Conservation (phyloP, 2,113 vertebrate genomes). For the Elanus axillaris region DNA sequence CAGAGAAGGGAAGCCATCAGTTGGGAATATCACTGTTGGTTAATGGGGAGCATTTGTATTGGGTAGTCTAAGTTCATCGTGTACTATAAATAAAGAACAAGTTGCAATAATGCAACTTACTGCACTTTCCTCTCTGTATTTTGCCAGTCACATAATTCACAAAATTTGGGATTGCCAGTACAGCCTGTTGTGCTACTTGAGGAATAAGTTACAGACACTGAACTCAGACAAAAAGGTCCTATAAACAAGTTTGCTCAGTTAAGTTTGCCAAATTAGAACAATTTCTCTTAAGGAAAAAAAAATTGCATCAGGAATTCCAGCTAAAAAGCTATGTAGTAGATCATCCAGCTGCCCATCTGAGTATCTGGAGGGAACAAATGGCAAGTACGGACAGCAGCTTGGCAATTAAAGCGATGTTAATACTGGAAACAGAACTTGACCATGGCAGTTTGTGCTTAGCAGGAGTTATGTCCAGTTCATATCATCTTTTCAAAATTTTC, state of each 20-base stretch:
- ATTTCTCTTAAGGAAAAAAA: not conserved
- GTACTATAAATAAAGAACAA: not conserved
- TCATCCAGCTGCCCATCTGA: not conserved
- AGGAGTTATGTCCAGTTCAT: not conserved
- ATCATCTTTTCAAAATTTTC: not conserved
- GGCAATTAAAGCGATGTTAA: not conserved
- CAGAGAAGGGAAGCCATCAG: not conserved
- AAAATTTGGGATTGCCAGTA: not conserved
- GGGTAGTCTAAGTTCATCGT: not conserved
- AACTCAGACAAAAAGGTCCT: not conserved
- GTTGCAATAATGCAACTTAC: not conserved
- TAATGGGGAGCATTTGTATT: not conserved
- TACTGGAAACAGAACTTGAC: not conserved
- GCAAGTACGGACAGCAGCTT: not conserved
- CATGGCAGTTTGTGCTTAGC: not conserved
- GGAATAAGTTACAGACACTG: not conserved
- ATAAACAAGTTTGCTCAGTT: not conserved
- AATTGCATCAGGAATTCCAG: not conserved
- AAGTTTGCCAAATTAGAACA: not conserved
- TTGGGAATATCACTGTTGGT: rapidly evolving
- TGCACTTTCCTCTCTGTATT: not conserved
- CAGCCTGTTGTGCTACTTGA: not conserved
- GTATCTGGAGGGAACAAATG: not conserved
- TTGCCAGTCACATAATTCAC: not conserved
- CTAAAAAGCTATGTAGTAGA: not conserved